These are phyloP conservation scores for Hippopotamyrus pictus DNA, from an alignment of 2,797 vertebrate genomes.

Conservation along the genomic window DNA sequence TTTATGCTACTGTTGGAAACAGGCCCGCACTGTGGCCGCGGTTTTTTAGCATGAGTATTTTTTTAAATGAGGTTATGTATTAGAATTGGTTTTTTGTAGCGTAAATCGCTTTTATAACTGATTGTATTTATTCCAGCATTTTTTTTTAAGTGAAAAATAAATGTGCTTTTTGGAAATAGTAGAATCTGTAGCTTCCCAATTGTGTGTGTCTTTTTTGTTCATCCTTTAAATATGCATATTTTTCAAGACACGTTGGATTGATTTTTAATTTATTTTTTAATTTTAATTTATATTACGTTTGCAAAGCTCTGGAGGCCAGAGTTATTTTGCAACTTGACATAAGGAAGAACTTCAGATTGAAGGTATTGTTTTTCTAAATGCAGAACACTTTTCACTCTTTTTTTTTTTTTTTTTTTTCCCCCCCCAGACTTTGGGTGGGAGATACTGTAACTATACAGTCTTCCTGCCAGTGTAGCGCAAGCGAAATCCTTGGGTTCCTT, in stretches of 20 bases:
- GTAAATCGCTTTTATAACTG: slow-evolving; percentile 10
- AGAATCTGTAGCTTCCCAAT: neutral
- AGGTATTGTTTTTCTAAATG: neutral
- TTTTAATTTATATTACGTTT: neutral
- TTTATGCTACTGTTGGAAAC: neutral
- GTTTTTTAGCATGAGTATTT: neutral
- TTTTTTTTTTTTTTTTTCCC: neutral
- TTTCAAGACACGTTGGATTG: neutral
- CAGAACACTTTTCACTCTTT: neutral
- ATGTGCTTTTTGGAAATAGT: neutral
- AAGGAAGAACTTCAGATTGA: neutral
- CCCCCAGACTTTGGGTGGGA: neutral
- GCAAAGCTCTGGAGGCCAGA: neutral
- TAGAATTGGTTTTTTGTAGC: slow-evolving; percentile 3
- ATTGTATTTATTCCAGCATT: slow-evolving; percentile 19
- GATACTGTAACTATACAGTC: neutral
- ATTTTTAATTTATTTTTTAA: neutral
- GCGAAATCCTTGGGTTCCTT: too few species aligned
- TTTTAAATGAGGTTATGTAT: neutral
- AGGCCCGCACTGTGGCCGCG: neutral
- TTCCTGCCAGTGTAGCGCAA: neutral
- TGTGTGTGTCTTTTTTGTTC: neutral
- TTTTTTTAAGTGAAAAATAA: slow-evolving; percentile 9
- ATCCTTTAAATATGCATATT: neutral
- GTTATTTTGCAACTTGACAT: neutral